Conservation (phyloP, 2,113 vertebrate species). For the Microcebus murinus region DNA sequence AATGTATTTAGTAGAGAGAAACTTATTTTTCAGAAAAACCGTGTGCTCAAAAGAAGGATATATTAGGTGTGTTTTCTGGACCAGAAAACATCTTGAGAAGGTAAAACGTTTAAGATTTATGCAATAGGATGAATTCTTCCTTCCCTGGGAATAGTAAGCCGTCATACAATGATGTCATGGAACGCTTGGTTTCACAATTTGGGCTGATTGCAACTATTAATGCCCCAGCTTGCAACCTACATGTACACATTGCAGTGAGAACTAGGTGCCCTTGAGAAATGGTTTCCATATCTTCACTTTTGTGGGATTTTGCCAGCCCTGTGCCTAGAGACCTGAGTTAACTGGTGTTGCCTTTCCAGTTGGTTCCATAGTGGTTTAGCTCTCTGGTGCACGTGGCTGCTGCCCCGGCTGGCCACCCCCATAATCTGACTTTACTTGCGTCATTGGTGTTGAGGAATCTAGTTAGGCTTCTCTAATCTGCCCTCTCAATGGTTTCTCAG, state of each 20-base stretch:
- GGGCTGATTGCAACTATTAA: background rate
- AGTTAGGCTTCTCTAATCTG: background rate
- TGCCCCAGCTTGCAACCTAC: background rate
- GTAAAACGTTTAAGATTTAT: background rate
- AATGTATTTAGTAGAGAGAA: background rate
- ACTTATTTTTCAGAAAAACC: background rate
- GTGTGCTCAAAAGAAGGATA: background rate
- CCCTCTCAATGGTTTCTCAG: background rate
- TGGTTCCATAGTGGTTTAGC: background rate
- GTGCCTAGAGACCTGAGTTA: background rate
- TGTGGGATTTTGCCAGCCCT: background rate
- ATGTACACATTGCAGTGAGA: background rate
- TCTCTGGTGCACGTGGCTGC: background rate
- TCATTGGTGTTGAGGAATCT: background rate
- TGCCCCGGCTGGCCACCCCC: background rate
- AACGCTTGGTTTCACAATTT: background rate
- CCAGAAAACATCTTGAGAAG: background rate
- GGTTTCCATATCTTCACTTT: background rate
- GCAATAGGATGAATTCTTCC: background rate
- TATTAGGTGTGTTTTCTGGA: background rate
- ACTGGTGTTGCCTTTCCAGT: fast-evolving
- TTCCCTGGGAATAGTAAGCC: background rate
- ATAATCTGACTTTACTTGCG: background rate
- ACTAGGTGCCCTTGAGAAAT: background rate
- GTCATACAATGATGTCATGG: background rate